Conservation (phyloP, 1,140 invertebrate genomes). For the Drosophila dunni region DNA sequence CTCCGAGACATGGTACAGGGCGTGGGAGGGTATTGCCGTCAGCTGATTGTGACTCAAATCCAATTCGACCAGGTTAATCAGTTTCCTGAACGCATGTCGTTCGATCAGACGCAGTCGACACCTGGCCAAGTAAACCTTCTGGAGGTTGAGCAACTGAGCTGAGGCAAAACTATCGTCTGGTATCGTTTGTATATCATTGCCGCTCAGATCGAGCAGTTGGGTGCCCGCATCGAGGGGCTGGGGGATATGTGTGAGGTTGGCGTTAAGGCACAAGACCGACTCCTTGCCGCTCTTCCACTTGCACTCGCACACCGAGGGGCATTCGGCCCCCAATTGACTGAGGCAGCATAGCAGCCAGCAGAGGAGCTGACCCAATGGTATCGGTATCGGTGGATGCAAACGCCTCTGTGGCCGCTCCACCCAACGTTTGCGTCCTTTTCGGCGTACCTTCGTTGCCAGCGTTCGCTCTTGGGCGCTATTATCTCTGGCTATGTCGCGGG, state of each 20-base stretch:
- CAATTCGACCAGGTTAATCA: slow-evolving; percentile 91
- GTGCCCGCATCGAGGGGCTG: slow-evolving; percentile 89
- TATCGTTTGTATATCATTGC: slow-evolving; percentile 89
- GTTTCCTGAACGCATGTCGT: slow-evolving; percentile 88
- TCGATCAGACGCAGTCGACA: slow-evolving; percentile 88
- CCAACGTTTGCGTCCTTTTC: slow-evolving; percentile 56
- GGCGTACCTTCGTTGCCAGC: slow-evolving; percentile 73
- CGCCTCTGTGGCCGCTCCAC: slow-evolving; percentile 49
- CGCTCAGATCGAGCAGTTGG: slow-evolving; percentile 91
- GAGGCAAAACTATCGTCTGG: slow-evolving; percentile 89
- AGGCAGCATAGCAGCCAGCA: slow-evolving; percentile 76
- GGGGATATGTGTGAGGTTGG: slow-evolving; percentile 89
- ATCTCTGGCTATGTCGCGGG: slow-evolving; percentile 70
- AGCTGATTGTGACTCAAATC: slow-evolving; percentile 91
- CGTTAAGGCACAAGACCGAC: slow-evolving; percentile 90
- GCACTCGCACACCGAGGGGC: slow-evolving; percentile 91
- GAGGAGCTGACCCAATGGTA: slow-evolving; percentile 64
- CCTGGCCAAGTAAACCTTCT: slow-evolving; percentile 90
- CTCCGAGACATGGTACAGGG: slow-evolving; percentile 89
- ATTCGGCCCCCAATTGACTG: slow-evolving; percentile 85
- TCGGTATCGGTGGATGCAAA: slow-evolving; percentile 68
- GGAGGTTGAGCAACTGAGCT: slow-evolving; percentile 90
- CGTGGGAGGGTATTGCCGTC: slow-evolving; percentile 88
- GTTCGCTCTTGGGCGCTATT: slow-evolving; percentile 68
- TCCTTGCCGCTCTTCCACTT: slow-evolving; percentile 94